Base-by-base conservation (phyloP, 2,888 invertebrate species). In the Aleiodes testaceus region DNA sequence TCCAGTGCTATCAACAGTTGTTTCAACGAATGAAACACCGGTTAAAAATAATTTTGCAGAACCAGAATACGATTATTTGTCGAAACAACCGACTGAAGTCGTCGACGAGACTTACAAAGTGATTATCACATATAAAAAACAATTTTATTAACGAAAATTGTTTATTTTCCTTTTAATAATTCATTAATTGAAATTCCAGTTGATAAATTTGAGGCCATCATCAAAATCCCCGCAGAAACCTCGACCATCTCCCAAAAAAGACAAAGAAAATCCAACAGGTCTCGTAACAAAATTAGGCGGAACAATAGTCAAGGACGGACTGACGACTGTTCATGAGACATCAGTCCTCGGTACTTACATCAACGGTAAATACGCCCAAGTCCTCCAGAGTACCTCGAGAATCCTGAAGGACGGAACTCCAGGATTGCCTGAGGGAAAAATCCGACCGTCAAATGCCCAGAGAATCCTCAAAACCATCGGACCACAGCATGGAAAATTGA, bases 341-440 rank as follows among this genome's bases (percentile, higher is more conserved):
- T 94, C 94, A 84, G 95, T 96, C n/a, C 93, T 96, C 79, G 94
- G 96, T 26, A 95, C 96, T 3, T 94, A 93, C 83, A 94, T 96
- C 80, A 93, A 94, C 63, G 95, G 95, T 47, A 96, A 96, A 88
- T 96, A 96, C 85, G 95, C 96, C 2, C 96, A 96, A 88, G 93
- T 90, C 77, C 88, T 96, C 36, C 95, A 95, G 82, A 95, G 95
- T 81, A 93, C 94, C 49, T 94, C 95, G 0, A 93, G 92, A 82
- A 88, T 93, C 47, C 87, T 92, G 71, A 79, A 82, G 9, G 73
- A 77, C 0, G 69, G 66, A 3, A 66, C 72, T n/a, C 70, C 76
- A 11, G 63, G 75, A 1, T 84, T 87, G 74, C 84, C 86, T 36
- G 91, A 91, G 81, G 90, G 88, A 6, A 93, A 92, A 88, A 92